Evolutionary conservation across 2,797 vertebrate genomes (phyloP).

Genomic region (Anas acuta): DNA sequence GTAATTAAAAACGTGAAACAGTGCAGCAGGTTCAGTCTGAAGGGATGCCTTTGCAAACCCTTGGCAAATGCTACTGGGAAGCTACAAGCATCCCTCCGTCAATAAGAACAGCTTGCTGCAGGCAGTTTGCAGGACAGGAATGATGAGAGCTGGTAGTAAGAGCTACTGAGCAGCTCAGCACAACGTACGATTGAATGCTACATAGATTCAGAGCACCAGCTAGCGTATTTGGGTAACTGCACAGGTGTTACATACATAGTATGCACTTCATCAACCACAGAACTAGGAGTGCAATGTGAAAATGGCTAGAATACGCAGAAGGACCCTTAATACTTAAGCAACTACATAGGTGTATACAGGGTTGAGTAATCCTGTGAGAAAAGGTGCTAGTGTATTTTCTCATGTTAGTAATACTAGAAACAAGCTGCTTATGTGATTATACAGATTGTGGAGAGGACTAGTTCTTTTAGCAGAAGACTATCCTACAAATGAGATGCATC

Average conservation of each 20-base stretch:
- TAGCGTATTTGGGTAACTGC: neutral
- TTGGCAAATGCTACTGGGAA: neutral
- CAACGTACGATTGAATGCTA: neutral
- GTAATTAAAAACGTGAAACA: neutral
- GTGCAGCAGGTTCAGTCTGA: neutral
- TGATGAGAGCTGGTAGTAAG: neutral
- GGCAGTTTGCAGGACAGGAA: neutral
- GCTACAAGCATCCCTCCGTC: neutral
- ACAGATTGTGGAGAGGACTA: neutral
- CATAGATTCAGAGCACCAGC: neutral
- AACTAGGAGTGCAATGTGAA: neutral
- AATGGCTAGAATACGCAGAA: neutral
- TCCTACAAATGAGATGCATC: conserved; percentile 44
- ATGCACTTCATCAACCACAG: fast-evolving
- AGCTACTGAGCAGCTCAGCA: neutral
- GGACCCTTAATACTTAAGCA: neutral
- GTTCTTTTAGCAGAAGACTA: conserved; percentile 47
- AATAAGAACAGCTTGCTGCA: neutral
- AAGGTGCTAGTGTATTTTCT: conserved; percentile 11
- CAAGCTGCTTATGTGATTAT: conserved; percentile 38
- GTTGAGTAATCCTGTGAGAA: neutral
- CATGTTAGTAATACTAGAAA: neutral
- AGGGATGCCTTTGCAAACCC: neutral
- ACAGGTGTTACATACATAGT: neutral
- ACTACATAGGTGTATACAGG: neutral